Evolutionary conservation across 1,140 invertebrate species (phyloP), one percentile per base, ranked within the genome.

Genomic region (Gryon sp.): DNA sequence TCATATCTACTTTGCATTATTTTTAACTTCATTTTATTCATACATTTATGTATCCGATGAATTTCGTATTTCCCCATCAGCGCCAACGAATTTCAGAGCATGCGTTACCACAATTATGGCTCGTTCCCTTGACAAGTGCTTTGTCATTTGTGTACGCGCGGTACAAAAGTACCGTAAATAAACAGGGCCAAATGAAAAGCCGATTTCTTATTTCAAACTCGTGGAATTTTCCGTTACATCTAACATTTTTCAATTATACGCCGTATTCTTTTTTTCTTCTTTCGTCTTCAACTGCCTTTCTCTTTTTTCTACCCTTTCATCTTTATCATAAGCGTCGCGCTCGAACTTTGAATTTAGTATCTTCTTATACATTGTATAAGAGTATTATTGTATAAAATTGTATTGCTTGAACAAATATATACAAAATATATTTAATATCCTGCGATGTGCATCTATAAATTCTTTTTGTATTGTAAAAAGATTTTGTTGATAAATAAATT

Each of bases 281-380:
- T 28, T 28, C 26, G 26, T 2, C n/a, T 28, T 28, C n/a, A n/a
- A n/a, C n/a, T n/a, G n/a, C n/a, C n/a, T 4, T 20, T 11, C 4
- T 8, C 5, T 20, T 41, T 41, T 41, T n/a, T n/a, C n/a, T n/a
- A n/a, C n/a, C 14, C 14, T 30, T 26, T 7, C 22, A 4, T 24
- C 26, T 28, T 11, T 7, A 24, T 16, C 8, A 0, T 4, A 2
- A 15, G 5, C 36, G 15, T 28, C n/a, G 2, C 2, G 1, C 22
- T 9, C 7, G 28, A 34, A 50, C 28, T 34, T 36, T 36, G 48
- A n/a, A 34, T 36, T 52, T 36, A 28, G n/a, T 16, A 46, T 28
- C 43, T 20, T 20, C 8, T 87, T 97, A 91, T 40, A 5, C 19
- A 34, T 41, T 69, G 22, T 45, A 14, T 45, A 45, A 45, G 12